Percentiles rank a stretch among this genome's conserved stretches.
These are phyloP conservation scores for Indicator indicator DNA, from an alignment of 2,113 vertebrate species.

Conservation along the genomic window DNA sequence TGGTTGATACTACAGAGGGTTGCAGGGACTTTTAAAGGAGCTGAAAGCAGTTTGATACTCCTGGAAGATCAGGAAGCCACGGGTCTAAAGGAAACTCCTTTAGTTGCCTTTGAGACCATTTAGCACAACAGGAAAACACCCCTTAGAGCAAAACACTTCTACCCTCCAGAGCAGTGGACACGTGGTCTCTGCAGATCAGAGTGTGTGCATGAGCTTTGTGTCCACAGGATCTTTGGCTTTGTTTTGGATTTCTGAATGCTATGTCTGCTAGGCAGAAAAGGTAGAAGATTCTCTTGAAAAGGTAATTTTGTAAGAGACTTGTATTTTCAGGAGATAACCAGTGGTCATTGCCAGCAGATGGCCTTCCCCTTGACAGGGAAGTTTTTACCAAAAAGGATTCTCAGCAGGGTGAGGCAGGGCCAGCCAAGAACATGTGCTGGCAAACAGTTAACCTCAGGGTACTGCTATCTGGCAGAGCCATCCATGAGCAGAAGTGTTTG, in stretches of 20 bases:
- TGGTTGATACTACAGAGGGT: background rate
- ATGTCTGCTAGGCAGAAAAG: background rate
- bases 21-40: background rate
- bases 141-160: background rate
- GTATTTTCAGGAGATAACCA: background rate
- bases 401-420: background rate
- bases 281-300: background rate
- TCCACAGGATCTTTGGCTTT: background rate
- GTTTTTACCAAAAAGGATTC: background rate
- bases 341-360: background rate
- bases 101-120: background rate
- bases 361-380: background rate
- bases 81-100: background rate
- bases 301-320: background rate
- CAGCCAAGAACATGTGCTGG: background rate
- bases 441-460: background rate
- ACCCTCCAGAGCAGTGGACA: background rate
- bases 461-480: background rate
- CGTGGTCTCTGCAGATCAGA: background rate
- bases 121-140: background rate
- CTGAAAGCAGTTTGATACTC: background rate
- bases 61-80: background rate
- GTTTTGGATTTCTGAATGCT: background rate
- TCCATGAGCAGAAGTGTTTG: background rate
- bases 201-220: background rate